Evolutionary conservation across 2,888 invertebrate genomes (phyloP).

Genomic region (Drosophila conformis): DNA sequence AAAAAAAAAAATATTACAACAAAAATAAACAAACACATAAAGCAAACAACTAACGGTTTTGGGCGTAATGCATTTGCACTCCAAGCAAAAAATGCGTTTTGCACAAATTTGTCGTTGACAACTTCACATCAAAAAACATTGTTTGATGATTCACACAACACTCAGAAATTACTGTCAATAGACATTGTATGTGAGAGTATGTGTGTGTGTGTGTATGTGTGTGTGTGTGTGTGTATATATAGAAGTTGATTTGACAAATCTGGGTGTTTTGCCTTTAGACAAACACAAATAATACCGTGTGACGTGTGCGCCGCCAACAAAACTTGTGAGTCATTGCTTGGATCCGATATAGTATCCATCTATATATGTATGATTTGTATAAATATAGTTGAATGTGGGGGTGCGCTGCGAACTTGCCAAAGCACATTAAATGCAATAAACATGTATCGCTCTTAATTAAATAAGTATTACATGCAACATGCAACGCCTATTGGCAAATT

Average conservation of each 20-base stretch:
- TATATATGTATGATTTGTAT: background rate
- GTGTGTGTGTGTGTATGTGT: background rate
- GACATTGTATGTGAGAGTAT: background rate
- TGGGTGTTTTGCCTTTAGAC: constrained; percentile 29
- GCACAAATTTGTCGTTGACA: constrained; percentile 33
- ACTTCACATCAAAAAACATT: constrained; percentile 34
- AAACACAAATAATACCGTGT: constrained; percentile 44
- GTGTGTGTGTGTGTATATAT: constrained; percentile 18
- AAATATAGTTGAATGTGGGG: constrained; percentile 39
- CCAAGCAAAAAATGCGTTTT: constrained; percentile 1
- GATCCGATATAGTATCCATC: constrained; percentile 13
- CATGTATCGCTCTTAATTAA: constrained; percentile 29
- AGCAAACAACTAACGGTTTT: constrained; percentile 4
- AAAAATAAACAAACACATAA: background rate
- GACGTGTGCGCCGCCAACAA: constrained; percentile 53
- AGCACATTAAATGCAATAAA: constrained; percentile 44
- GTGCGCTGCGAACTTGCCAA: constrained; percentile 45
- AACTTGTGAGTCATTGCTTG: constrained; percentile 45
- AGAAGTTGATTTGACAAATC: constrained; percentile 56
- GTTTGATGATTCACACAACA: constrained; percentile 47
- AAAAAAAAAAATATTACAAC: background rate
- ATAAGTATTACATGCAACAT: constrained; percentile 23
- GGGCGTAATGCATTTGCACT: constrained; percentile 54
- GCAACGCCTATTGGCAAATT: background rate
- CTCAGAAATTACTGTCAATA: constrained; percentile 39